phyloP scores from a whole-genome alignment of 2,113 vertebrate genomes.

The Pituophis catenifer region DNA sequence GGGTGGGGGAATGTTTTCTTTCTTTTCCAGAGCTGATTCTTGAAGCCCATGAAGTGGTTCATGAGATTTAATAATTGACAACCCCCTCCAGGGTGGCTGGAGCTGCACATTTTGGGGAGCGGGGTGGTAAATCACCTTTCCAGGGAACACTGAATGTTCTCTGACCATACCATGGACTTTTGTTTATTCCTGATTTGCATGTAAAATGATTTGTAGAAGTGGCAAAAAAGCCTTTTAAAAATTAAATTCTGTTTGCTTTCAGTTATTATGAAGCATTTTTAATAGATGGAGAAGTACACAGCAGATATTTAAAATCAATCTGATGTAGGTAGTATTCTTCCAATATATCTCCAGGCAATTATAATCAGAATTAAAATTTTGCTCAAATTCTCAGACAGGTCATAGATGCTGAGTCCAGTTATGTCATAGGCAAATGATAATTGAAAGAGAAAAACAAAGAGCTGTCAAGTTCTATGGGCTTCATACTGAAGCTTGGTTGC shows the following conservation, averaged over 20 bases:
- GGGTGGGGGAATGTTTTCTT: neutral
- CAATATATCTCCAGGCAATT: neutral
- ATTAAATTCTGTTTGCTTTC: neutral
- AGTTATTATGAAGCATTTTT: neutral
- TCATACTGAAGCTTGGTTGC: neutral
- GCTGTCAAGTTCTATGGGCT: neutral
- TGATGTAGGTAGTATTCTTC: neutral
- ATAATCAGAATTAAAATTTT: neutral
- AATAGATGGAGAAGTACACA: neutral
- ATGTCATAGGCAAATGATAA: neutral
- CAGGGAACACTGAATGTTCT: neutral
- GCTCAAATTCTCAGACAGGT: neutral
- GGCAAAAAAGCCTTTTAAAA: neutral
- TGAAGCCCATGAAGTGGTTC: neutral
- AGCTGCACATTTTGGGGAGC: neutral
- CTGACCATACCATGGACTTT: neutral
- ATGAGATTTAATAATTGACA: neutral
- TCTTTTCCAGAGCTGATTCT: neutral
- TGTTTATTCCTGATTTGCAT: neutral
- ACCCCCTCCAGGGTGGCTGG: neutral
- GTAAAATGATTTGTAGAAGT: neutral
- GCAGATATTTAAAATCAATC: neutral
- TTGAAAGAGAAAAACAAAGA: neutral
- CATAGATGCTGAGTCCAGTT: neutral
- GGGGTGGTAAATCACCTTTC: neutral